Conservation (phyloP, 2,113 vertebrate species). For the Catagonus wagneri region DNA sequence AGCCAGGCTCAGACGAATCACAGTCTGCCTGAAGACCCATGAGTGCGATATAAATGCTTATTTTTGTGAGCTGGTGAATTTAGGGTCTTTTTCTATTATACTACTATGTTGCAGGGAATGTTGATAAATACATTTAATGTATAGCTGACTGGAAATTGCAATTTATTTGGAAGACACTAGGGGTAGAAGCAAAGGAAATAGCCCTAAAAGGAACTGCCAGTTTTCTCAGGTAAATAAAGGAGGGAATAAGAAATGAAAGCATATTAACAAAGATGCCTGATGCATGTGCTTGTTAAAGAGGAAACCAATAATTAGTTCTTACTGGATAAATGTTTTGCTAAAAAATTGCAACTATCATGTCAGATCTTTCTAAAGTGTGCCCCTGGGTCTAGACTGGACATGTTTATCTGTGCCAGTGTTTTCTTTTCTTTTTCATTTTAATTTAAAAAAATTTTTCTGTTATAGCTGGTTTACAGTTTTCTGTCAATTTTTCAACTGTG, state of each 20-base stretch:
- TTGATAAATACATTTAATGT: not conserved
- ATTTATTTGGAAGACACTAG: not conserved
- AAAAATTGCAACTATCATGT: not conserved
- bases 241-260: not conserved
- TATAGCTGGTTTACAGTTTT: too few species aligned
- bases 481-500: too few species aligned
- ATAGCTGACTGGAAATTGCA: not conserved
- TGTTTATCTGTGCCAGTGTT: too few species aligned
- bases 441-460: too few species aligned
- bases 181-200: slow-evolving; percentile 35
- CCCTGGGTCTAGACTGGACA: not conserved
- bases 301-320: not conserved
- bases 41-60: not conserved
- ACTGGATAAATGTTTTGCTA: not conserved
- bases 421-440: too few species aligned
- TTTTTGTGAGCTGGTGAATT: not conserved
- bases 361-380: not conserved
- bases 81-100: not conserved
- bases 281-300: not conserved
- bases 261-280: not conserved
- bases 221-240: not conserved
- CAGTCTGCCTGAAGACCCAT: not conserved
- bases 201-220: not conserved
- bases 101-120: not conserved
- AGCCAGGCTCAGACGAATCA: not conserved